Evolutionary conservation across 2,113 vertebrate species (phyloP).

Genomic region (Catagonus wagneri): DNA sequence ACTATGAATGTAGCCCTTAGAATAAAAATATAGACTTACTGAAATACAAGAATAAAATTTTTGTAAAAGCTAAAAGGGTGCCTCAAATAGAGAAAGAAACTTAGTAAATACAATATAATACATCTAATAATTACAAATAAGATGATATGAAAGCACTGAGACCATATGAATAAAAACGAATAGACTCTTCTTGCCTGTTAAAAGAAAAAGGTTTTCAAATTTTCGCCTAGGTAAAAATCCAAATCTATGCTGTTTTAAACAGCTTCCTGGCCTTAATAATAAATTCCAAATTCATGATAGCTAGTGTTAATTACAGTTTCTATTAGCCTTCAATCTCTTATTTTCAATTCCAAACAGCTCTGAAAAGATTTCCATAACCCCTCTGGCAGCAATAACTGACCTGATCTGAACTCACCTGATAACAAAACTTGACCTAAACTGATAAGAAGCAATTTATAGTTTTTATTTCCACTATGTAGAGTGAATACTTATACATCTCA

Average conservation of each 20-base stretch:
- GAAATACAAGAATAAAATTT: neutral
- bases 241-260: neutral
- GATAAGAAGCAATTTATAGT: neutral
- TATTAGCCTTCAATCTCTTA: neutral
- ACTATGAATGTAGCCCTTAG: neutral
- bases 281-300: neutral
- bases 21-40: neutral
- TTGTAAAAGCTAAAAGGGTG: neutral
- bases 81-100: neutral
- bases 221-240: neutral
- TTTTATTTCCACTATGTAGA: neutral
- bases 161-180: neutral
- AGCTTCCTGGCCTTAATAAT: neutral
- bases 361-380: neutral
- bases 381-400: neutral
- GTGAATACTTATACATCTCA: neutral
- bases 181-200: neutral
- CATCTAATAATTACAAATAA: neutral
- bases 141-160: neutral
- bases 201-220: neutral
- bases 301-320: neutral
- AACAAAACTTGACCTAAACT: conserved; percentile 36
- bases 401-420: neutral
- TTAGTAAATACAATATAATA: neutral
- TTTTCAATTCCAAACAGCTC: neutral